Evolutionary conservation across 1,140 invertebrate genomes (phyloP).

Genomic region (Hermatobates lingyangjiaoensis): DNA sequence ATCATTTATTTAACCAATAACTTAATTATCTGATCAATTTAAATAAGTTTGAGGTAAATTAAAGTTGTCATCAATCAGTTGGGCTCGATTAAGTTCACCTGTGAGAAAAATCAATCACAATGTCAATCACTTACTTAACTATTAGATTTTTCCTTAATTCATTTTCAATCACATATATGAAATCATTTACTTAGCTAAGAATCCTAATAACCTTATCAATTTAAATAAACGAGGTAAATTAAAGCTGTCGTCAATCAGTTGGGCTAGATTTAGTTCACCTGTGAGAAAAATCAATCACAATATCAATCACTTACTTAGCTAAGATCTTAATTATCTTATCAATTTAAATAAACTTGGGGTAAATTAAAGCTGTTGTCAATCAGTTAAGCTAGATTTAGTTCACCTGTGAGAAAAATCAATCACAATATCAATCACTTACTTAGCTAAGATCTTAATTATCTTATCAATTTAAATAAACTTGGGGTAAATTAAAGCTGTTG

Average conservation of each 20-base stretch:
- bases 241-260: constrained; percentile 59
- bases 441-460: too few relatives aligned
- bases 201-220: too few relatives aligned
- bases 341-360: constrained; percentile 45
- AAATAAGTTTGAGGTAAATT: constrained; percentile 50
- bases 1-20: too few relatives aligned
- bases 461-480: too few relatives aligned
- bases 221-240: constrained; percentile 55
- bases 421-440: not conserved
- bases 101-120: not conserved
- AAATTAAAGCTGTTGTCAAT: constrained; percentile 59
- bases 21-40: too few relatives aligned
- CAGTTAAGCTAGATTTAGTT: constrained; percentile 56
- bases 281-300: not conserved
- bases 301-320: not conserved
- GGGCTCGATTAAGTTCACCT: constrained; percentile 49
- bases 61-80: constrained; percentile 59
- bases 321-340: too few relatives aligned
- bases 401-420: constrained; percentile 20
- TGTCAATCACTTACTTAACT: too few relatives aligned
- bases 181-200: too few relatives aligned
- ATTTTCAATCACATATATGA: constrained; percentile 45
- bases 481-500: constrained; percentile 55
- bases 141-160: too few relatives aligned
- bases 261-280: constrained; percentile 49